Conservation (phyloP, 2,888 invertebrate species). For the Troilus luridus region DNA sequence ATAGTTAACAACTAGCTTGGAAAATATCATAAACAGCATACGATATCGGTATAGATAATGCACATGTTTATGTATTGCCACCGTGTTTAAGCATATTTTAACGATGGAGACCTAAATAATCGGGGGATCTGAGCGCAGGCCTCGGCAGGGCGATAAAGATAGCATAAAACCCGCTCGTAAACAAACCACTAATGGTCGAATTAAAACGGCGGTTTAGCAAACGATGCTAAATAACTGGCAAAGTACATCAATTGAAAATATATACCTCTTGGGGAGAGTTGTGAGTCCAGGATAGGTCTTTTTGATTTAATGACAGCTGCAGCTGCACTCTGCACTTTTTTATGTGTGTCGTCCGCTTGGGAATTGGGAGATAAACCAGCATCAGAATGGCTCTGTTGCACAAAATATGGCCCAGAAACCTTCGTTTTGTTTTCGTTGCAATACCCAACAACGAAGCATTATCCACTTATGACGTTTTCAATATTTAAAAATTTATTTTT, state of each 20-base stretch:
- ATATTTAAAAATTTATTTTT: too few species aligned
- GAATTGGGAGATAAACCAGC: not conserved
- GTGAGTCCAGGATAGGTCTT: not conserved
- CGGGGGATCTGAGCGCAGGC: not conserved
- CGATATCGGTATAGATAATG: not conserved
- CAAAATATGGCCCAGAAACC: not conserved
- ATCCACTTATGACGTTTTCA: not conserved
- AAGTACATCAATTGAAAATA: constrained; percentile 46
- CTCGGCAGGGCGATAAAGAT: constrained; percentile 39
- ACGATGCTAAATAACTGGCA: constrained; percentile 12
- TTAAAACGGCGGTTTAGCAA: constrained; percentile 13
- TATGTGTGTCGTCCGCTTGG: not conserved
- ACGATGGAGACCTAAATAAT: not conserved
- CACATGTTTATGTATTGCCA: not conserved
- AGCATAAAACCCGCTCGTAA: constrained; percentile 16
- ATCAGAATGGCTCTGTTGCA: not conserved
- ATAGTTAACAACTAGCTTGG: too few species aligned
- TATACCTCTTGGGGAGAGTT: not conserved
- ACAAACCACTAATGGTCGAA: constrained; percentile 23
- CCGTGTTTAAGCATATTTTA: not conserved
- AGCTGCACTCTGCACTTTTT: constrained; percentile 31
- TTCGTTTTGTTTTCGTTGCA: not conserved
- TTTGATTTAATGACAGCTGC: constrained; percentile 43
- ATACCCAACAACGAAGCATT: not conserved
- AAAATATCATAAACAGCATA: too few species aligned